phyloP scores from a whole-genome alignment of 2,888 invertebrate species.

The Bhutanitis thaidina region DNA sequence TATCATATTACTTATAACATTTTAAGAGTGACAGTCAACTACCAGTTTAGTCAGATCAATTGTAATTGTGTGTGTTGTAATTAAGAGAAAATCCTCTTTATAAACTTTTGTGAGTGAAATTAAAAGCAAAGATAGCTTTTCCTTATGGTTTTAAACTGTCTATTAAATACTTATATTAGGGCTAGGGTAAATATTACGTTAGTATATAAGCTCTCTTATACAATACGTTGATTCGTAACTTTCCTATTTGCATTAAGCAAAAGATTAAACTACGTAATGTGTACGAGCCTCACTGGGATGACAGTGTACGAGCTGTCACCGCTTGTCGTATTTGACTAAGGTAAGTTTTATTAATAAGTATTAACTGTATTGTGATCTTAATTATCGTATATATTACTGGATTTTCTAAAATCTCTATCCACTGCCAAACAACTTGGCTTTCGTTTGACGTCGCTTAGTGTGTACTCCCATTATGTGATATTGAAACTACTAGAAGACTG shows the following conservation, averaged over 20 bases:
- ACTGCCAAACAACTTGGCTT: conserved; percentile 58
- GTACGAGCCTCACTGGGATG: conserved; percentile 19
- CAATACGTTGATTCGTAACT: conserved; percentile 4
- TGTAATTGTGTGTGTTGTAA: too few relatives aligned
- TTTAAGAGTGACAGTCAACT: too few relatives aligned
- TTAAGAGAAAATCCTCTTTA: too few relatives aligned
- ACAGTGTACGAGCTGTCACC: conserved; percentile 52
- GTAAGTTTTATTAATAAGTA: conserved; percentile 69
- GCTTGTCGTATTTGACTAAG: conserved; percentile 59
- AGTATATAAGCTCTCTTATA: conserved; percentile 14
- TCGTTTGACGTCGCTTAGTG: conserved; percentile 46
- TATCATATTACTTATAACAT: too few relatives aligned
- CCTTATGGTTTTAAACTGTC: not conserved
- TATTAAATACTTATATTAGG: conserved; percentile 7
- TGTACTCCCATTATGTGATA: conserved; percentile 52
- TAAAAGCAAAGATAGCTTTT: not conserved
- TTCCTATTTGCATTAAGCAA: not conserved
- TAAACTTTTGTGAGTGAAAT: not conserved
- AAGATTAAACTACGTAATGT: not conserved
- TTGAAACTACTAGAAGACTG: conserved; percentile 49
- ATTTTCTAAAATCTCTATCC: conserved; percentile 48
- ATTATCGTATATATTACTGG: conserved; percentile 61
- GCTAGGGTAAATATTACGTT: conserved; percentile 2
- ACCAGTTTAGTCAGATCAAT: too few relatives aligned
- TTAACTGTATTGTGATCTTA: conserved; percentile 76